These are phyloP conservation scores for Cranoglanis bouderius DNA, from an alignment of 2,113 vertebrate species.

Conservation along the genomic window DNA sequence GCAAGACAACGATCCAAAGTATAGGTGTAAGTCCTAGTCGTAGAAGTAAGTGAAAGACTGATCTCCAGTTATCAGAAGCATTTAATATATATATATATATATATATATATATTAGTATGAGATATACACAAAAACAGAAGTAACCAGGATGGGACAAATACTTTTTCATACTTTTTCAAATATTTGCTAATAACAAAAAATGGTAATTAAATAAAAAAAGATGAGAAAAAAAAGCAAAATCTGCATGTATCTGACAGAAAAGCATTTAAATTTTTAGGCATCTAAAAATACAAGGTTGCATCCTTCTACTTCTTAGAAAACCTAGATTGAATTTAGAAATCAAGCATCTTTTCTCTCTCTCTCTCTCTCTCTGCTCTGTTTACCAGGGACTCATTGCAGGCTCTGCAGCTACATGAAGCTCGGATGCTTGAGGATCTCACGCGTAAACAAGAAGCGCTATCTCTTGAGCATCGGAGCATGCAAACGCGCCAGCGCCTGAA, in stretches of 20 bases:
- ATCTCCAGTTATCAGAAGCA: too few relatives aligned
- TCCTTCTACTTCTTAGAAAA: not conserved
- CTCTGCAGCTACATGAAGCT: constrained; percentile 80
- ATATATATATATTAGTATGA: too few relatives aligned
- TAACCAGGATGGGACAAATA: too few relatives aligned
- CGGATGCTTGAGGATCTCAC: constrained; percentile 77
- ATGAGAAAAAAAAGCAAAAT: not conserved
- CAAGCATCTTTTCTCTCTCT: not conserved
- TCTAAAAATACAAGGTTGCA: not conserved
- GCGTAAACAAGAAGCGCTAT: constrained; percentile 76
- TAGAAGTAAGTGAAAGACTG: too few relatives aligned
- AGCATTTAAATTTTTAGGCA: not conserved
- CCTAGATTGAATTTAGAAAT: not conserved
- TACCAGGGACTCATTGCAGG: constrained; percentile 78
- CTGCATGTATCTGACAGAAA: not conserved
- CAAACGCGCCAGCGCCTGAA: constrained; percentile 62
- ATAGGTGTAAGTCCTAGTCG: too few relatives aligned
- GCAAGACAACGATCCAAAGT: too few relatives aligned
- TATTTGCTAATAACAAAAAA: too few relatives aligned
- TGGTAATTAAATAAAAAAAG: too few relatives aligned
- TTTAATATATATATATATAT: too few relatives aligned
- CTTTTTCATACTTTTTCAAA: too few relatives aligned
- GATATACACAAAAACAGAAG: too few relatives aligned
- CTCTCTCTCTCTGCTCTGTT: not conserved
- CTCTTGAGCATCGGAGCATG: constrained; percentile 68